Conservation (phyloP, 2,797 vertebrate species). For the Epinephelus awoara region DNA sequence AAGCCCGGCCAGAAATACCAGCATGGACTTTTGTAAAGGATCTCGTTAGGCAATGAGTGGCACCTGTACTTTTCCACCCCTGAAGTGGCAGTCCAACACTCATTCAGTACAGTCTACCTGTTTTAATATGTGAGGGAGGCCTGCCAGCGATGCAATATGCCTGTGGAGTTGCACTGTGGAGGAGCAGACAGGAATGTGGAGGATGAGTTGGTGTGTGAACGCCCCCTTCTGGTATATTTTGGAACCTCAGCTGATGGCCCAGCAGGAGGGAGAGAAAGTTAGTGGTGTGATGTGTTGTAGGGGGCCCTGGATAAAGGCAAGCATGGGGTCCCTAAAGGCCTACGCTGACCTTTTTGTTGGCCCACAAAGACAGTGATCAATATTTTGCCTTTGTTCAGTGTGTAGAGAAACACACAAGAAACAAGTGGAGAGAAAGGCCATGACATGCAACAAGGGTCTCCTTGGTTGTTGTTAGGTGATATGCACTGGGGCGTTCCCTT, state of each 20-base stretch:
- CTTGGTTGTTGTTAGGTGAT: not conserved
- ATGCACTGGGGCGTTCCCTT: not conserved
- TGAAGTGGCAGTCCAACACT: not conserved
- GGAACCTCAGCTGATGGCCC: slow-evolving; percentile 22
- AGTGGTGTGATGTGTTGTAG: not conserved
- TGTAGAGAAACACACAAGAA: not conserved
- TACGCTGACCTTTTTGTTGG: too few species aligned
- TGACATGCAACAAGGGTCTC: not conserved
- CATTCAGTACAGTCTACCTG: not conserved
- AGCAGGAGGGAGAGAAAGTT: too few species aligned
- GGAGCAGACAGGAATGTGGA: slow-evolving; percentile 3
- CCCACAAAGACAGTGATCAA: not conserved
- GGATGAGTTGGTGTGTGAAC: slow-evolving; percentile 40
- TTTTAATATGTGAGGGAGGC: slow-evolving; percentile 12
- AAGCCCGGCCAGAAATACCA: slow-evolving; percentile 28
- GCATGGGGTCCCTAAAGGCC: not conserved
- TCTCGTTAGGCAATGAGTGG: slow-evolving; percentile 13
- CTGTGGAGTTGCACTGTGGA: slow-evolving; percentile 26
- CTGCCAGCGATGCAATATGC: slow-evolving; percentile 29
- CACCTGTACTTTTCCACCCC: slow-evolving; percentile 71
- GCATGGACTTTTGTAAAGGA: slow-evolving; percentile 18
- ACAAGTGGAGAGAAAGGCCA: not conserved
- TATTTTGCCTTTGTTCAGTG: not conserved
- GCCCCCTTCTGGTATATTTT: slow-evolving; percentile 81
- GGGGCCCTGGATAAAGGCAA: too few species aligned